Conservation (phyloP, 2,113 vertebrate species). For the Oncorhynchus nerka region DNA sequence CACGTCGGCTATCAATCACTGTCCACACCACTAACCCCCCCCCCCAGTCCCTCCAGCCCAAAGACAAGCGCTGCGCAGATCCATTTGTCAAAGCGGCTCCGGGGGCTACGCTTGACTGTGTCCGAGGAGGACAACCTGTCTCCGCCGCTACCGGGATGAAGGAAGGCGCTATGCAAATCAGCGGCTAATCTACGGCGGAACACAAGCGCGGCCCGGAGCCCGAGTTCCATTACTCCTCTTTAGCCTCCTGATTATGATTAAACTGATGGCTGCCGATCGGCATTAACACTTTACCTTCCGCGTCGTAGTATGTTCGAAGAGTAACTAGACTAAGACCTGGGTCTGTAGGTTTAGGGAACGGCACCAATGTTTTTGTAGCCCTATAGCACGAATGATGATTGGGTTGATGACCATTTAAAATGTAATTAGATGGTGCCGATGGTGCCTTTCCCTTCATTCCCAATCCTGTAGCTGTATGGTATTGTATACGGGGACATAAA, state of each 20-base stretch:
- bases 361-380: too few relatives aligned
- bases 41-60: slow-evolving; percentile 18
- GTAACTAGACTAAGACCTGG: background rate
- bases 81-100: slow-evolving; percentile 80
- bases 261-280: slow-evolving; percentile 75
- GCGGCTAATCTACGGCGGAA: slow-evolving; percentile 74
- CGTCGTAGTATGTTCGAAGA: background rate
- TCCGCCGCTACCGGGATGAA: slow-evolving; percentile 60
- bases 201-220: slow-evolving; percentile 52
- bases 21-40: slow-evolving; percentile 42
- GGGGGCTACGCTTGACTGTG: slow-evolving; percentile 70
- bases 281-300: slow-evolving; percentile 63
- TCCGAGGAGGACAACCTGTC: slow-evolving; percentile 65
- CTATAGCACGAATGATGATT: too few relatives aligned
- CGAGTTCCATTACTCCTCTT: slow-evolving; percentile 81
- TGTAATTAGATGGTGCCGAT: too few relatives aligned
- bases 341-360: background rate
- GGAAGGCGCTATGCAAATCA: slow-evolving; percentile 79
- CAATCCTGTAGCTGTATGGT: too few relatives aligned
- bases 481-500: too few relatives aligned
- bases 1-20: slow-evolving; percentile 77
- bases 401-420: too few relatives aligned
- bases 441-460: too few relatives aligned
- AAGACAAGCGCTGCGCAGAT: slow-evolving; percentile 41
- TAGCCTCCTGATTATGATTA: slow-evolving; percentile 84